Percentiles rank a stretch among this genome's conserved stretches.
These are phyloP conservation scores for Heterotis niloticus DNA, from an alignment of 2,113 vertebrate genomes.

Conservation along the genomic window DNA sequence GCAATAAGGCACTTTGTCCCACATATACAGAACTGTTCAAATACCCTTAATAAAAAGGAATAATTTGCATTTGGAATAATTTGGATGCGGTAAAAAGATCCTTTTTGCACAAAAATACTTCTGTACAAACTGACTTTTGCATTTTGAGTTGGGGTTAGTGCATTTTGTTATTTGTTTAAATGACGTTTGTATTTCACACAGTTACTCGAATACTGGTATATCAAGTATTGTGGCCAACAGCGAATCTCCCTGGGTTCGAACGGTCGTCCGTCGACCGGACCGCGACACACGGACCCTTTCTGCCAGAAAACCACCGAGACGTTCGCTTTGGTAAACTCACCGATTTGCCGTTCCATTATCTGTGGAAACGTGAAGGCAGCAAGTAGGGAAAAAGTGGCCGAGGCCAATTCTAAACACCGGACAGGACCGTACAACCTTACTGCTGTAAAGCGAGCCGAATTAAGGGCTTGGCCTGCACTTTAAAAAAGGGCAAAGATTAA, in stretches of 20 bases:
- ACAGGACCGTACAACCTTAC: neutral
- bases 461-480: constrained; percentile 28
- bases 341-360: neutral
- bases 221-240: neutral
- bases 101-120: too few species aligned
- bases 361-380: neutral
- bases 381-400: neutral
- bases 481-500: constrained; percentile 40
- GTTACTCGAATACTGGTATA: neutral
- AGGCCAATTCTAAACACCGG: neutral
- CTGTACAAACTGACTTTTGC: neutral
- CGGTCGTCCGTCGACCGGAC: neutral
- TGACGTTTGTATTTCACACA: too few species aligned
- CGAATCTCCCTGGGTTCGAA: neutral
- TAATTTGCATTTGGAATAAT: neutral
- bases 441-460: constrained; percentile 29
- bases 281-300: neutral
- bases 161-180: too few species aligned
- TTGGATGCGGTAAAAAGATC: neutral
- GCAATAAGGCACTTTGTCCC: too few species aligned
- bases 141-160: neutral
- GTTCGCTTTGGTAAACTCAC: neutral
- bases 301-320: neutral
- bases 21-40: too few species aligned
- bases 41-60: too few species aligned